Evolutionary conservation across 2,888 invertebrate species (phyloP).

Genomic region (Euclidia mi): DNA sequence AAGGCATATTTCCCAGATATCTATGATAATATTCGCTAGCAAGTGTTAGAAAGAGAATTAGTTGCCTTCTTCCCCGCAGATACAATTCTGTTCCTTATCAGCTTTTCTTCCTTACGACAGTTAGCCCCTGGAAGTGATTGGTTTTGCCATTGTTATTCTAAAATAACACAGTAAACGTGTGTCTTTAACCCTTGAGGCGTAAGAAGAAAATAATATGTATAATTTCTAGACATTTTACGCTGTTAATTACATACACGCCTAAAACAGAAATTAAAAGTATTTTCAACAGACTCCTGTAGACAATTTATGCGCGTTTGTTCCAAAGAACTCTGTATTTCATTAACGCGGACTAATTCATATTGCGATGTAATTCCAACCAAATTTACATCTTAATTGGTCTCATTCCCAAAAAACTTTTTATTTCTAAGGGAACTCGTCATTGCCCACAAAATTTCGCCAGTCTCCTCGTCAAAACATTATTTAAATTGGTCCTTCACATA

Average conservation of each 20-base stretch:
- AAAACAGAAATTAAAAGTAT: neutral
- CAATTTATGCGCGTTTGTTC: conserved; percentile 52
- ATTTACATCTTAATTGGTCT: conserved; percentile 57
- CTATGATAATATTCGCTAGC: too few relatives aligned
- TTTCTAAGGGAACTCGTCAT: conserved; percentile 36
- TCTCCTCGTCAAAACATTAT: conserved; percentile 56
- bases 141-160: too few relatives aligned
- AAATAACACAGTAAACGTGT: too few relatives aligned
- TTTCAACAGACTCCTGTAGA: conserved; percentile 17
- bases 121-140: too few relatives aligned
- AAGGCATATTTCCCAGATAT: too few relatives aligned
- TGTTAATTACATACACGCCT: neutral
- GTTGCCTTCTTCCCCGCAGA: too few relatives aligned
- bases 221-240: too few relatives aligned
- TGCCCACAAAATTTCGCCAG: conserved; percentile 45
- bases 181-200: too few relatives aligned
- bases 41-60: too few relatives aligned
- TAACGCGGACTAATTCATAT: conserved; percentile 48
- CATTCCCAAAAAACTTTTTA: conserved; percentile 53
- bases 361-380: conserved; percentile 47
- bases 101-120: too few relatives aligned
- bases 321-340: conserved; percentile 53
- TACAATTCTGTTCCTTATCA: too few relatives aligned
- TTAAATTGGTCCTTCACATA: conserved; percentile 61
- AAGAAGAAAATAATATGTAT: too few relatives aligned